Conservation (phyloP, 2,113 vertebrate species). For the Climacteris rufus region DNA sequence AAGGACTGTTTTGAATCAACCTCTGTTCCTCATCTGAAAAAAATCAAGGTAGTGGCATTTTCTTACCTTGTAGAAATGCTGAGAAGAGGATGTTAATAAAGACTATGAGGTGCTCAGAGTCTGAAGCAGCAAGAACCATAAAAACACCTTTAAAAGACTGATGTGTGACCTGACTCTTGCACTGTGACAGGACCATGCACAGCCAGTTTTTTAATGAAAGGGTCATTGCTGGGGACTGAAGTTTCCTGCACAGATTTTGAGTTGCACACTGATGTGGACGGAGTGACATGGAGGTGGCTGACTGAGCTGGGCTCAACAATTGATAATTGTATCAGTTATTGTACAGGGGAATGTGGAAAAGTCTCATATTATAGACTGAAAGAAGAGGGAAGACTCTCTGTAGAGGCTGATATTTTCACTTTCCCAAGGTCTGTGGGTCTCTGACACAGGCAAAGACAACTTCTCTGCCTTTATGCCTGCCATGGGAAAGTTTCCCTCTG, state of each 20-base stretch:
- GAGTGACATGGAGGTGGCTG: too few species aligned
- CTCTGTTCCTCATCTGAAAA: background rate
- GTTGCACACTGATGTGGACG: background rate
- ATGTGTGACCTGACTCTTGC: background rate
- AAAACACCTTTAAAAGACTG: background rate
- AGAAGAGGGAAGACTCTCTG: background rate
- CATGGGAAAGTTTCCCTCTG: background rate
- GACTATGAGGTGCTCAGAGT: background rate
- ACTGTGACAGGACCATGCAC: background rate
- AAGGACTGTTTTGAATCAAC: background rate
- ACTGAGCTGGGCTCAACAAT: background rate
- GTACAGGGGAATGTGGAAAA: background rate
- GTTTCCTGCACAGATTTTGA: background rate
- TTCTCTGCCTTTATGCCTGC: background rate
- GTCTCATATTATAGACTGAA: background rate
- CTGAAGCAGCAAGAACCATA: background rate
- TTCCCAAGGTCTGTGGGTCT: background rate
- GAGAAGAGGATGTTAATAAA: background rate
- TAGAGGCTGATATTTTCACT: background rate
- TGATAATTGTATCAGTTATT: background rate
- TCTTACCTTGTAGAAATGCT: background rate
- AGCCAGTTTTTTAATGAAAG: background rate
- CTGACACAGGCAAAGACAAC: background rate
- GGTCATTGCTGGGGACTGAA: background rate
- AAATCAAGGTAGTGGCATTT: background rate